phyloP scores from a whole-genome alignment of 2,888 invertebrate genomes.

The Mylabris sibirica region DNA sequence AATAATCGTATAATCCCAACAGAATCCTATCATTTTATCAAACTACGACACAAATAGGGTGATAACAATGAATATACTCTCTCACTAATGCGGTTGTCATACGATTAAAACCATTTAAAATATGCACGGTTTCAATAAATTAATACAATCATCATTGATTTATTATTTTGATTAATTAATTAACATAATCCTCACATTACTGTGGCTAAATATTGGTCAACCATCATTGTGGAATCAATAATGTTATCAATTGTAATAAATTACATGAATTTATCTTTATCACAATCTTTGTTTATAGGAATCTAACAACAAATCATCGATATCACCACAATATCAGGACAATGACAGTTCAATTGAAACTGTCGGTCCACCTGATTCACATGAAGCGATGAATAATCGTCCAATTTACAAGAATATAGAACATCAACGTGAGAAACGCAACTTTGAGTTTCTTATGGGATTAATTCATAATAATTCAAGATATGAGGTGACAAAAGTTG shows the following conservation, averaged over 20 bases:
- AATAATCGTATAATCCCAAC: not conserved
- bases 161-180: not conserved
- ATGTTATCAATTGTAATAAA: not conserved
- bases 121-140: not conserved
- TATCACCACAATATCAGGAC: slow-evolving; percentile 1
- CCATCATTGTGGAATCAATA: not conserved
- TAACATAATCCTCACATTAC: not conserved
- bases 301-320: not conserved
- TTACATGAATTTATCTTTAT: not conserved
- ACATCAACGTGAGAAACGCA: slow-evolving; percentile 54
- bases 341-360: slow-evolving; percentile 1
- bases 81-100: not conserved
- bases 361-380: slow-evolving; percentile 55
- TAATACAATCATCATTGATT: not conserved
- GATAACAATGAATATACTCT: not conserved
- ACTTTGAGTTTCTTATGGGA: slow-evolving; percentile 59
- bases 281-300: not conserved
- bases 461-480: slow-evolving; percentile 58
- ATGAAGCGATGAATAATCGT: slow-evolving; percentile 60
- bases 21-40: not conserved
- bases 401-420: slow-evolving; percentile 48
- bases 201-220: not conserved
- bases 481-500: slow-evolving; percentile 55
- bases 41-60: not conserved
- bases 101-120: not conserved